These are phyloP conservation scores for Cataglyphis hispanica DNA, from an alignment of 1,140 invertebrate genomes.

Conservation along the genomic window DNA sequence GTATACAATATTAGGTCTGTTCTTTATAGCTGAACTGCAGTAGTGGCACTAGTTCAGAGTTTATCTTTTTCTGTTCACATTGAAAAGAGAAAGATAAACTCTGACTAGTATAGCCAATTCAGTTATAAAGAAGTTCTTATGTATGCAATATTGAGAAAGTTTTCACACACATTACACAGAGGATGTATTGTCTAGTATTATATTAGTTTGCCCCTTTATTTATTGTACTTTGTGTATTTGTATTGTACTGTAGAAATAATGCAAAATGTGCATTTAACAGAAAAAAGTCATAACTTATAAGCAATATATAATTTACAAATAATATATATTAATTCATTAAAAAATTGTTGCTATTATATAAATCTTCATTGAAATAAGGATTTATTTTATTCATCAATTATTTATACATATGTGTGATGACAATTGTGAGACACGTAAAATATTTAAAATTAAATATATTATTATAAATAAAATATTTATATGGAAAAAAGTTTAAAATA, in stretches of 20 bases:
- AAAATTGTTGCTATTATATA: not conserved
- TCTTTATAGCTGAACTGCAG: too few relatives aligned
- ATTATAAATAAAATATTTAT: slow-evolving; percentile 34
- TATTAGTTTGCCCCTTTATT: not conserved
- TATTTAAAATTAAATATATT: too few relatives aligned
- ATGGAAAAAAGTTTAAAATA: not conserved
- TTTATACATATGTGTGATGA: not conserved
- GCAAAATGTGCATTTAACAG: not conserved
- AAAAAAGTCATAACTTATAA: not conserved
- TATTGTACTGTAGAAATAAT: not conserved
- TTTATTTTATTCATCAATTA: not conserved
- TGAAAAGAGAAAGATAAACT: too few relatives aligned
- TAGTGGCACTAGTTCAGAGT: too few relatives aligned
- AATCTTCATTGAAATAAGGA: not conserved
- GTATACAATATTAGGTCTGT: not conserved
- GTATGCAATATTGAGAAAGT: not conserved
- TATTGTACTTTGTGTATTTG: not conserved
- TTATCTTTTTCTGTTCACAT: too few relatives aligned
- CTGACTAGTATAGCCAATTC: too few relatives aligned
- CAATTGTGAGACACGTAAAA: not conserved
- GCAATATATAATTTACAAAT: not conserved
- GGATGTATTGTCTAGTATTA: not conserved
- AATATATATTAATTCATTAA: not conserved
- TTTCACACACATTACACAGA: not conserved
- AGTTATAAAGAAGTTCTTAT: too few relatives aligned